Conservation (phyloP, 2,113 vertebrate genomes). For the Podiceps cristatus region DNA sequence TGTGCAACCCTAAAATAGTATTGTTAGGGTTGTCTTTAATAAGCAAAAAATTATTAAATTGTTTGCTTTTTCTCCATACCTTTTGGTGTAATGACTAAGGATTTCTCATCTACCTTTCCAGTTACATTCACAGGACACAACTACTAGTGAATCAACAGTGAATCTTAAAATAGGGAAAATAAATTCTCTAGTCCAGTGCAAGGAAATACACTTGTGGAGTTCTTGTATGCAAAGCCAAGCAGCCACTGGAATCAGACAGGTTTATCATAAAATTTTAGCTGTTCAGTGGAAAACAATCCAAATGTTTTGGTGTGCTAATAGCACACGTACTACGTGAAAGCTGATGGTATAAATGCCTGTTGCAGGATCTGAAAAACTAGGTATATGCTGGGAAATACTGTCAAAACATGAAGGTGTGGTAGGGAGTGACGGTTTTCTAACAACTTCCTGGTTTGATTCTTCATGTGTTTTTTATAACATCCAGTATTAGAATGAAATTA, state of each 20-base stretch:
- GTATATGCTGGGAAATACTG: not conserved
- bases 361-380: not conserved
- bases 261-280: not conserved
- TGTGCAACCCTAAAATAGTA: not conserved
- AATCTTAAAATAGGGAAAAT: not conserved
- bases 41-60: not conserved
- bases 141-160: not conserved
- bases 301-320: not conserved
- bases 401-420: not conserved
- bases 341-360: not conserved
- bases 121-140: accelerated
- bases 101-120: not conserved
- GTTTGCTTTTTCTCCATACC: not conserved
- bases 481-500: not conserved
- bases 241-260: not conserved
- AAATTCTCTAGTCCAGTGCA: not conserved
- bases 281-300: not conserved
- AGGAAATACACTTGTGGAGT: not conserved
- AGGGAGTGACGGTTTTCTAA: not conserved
- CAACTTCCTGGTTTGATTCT: not conserved
- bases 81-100: not conserved
- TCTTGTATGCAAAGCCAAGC: not conserved
- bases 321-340: not conserved
- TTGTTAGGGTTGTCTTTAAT: not conserved
- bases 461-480: not conserved